Evolutionary conservation across 2,888 invertebrate genomes (phyloP).

Genomic region (Caenorhabditis japonica): DNA sequence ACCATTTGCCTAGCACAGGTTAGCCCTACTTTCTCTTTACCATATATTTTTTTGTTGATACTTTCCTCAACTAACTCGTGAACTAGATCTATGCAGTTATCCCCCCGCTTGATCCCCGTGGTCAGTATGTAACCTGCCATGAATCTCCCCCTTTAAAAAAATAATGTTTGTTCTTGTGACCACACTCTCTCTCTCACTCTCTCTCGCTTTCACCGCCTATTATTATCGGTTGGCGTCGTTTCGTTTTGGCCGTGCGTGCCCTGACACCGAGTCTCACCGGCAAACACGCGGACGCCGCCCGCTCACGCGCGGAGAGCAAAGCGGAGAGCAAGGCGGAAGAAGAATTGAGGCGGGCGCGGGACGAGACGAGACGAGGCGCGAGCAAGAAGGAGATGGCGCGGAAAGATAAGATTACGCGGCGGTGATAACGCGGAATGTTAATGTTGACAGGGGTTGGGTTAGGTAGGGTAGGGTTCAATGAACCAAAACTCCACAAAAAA

Average conservation of each 20-base stretch:
- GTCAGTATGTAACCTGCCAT: too few relatives aligned
- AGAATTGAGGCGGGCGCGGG: too few relatives aligned
- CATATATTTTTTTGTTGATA: background rate
- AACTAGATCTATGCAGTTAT: background rate
- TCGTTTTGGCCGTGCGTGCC: constrained; percentile 9
- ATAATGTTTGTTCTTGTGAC: background rate
- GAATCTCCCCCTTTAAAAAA: too few relatives aligned
- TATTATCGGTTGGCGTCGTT: constrained; percentile 8
- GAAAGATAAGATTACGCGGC: background rate
- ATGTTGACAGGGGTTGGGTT: background rate
- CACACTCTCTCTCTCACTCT: background rate
- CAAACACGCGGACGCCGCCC: constrained; percentile 6
- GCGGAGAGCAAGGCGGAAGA: too few relatives aligned
- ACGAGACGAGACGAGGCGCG: too few relatives aligned
- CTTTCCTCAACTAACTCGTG: background rate
- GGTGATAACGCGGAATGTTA: background rate
- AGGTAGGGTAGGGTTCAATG: too few relatives aligned
- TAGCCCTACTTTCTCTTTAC: constrained; percentile 1
- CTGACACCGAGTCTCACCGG: constrained; percentile 10
- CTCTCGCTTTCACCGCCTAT: constrained; percentile 5
- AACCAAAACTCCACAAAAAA: too few relatives aligned
- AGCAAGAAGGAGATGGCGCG: too few relatives aligned
- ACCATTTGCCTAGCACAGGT: constrained; percentile 11
- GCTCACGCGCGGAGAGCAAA: constrained; percentile 3
- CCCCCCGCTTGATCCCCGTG: constrained; percentile 3